Evolutionary conservation across 2,797 vertebrate species (phyloP).

Genomic region (Onychomys leucogaster): DNA sequence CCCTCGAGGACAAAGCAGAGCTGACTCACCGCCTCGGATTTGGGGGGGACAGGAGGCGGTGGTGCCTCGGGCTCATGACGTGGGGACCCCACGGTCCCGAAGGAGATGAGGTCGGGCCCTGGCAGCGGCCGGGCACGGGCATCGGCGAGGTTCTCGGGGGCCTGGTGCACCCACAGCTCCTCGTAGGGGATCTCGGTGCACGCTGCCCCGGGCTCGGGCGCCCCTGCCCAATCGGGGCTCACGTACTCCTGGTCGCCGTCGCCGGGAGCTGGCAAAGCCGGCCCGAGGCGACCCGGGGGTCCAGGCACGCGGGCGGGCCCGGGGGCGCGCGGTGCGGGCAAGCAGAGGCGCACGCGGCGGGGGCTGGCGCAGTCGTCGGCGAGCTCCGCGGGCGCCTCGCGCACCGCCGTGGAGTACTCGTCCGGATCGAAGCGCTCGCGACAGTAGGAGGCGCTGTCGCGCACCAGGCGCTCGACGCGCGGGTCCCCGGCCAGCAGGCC

Average conservation of each 20-base stretch:
- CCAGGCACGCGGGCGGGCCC: constrained; percentile 89
- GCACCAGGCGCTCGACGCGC: constrained; percentile 92
- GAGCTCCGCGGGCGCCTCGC: constrained; percentile 94
- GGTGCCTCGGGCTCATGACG: constrained; percentile 89
- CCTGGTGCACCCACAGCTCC: constrained; percentile 96
- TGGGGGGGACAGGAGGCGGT: constrained; percentile 94
- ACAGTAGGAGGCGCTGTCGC: constrained; percentile 92
- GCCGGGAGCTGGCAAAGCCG: constrained; percentile 80
- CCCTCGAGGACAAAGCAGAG: not conserved
- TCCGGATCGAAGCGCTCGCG: constrained; percentile 95
- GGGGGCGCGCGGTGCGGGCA: constrained; percentile 88
- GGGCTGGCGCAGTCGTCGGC: constrained; percentile 94
- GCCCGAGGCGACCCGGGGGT: constrained; percentile 85
- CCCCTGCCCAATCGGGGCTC: constrained; percentile 94
- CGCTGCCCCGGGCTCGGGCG: constrained; percentile 90
- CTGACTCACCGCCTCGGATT: constrained; percentile 98
- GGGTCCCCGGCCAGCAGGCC: constrained; percentile 90
- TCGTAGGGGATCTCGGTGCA: constrained; percentile 95
- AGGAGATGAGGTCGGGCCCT: constrained; percentile 92
- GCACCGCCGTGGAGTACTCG: constrained; percentile 95
- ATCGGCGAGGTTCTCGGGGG: constrained; percentile 82
- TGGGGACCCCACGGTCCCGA: constrained; percentile 86
- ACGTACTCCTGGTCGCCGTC: constrained; percentile 93
- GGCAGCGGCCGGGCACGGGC: constrained; percentile 60
- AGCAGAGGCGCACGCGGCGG: constrained; percentile 91